Evolutionary conservation across 23 tunicate genomes (phyloP).

Genomic region (Ascidia mentula): DNA sequence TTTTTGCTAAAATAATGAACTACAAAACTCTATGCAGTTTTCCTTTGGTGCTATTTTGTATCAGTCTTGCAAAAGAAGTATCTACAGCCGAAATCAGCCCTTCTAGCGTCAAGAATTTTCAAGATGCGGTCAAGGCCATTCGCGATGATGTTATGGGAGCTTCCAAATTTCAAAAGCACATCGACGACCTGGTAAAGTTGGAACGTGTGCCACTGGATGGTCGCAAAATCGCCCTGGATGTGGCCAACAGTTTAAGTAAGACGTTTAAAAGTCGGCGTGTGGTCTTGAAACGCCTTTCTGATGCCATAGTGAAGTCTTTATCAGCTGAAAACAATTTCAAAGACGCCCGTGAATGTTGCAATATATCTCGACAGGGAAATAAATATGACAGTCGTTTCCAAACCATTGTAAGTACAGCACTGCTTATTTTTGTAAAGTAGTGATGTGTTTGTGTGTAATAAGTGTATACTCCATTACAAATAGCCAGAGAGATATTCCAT

Average conservation of each 20-base stretch:
- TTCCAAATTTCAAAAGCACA: slow-evolving; percentile 31
- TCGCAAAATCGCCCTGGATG: slow-evolving; percentile 12
- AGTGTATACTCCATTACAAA: no score
- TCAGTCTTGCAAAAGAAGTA: neutral
- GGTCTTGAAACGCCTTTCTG: slow-evolving; percentile 31
- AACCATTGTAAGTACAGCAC: slow-evolving; percentile 15
- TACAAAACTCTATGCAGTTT: neutral
- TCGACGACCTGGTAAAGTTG: slow-evolving; percentile 26
- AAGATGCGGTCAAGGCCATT: slow-evolving; percentile 10
- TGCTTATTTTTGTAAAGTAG: no score
- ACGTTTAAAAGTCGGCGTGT: slow-evolving; percentile 36
- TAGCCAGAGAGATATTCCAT: no score
- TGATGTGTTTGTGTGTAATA: no score
- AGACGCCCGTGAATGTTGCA: slow-evolving; percentile 37
- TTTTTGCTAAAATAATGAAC: neutral
- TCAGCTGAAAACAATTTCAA: slow-evolving; percentile 9
- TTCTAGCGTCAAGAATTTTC: neutral
- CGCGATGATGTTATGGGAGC: slow-evolving; percentile 51
- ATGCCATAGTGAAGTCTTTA: slow-evolving; percentile 17
- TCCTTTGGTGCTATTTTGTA: neutral
- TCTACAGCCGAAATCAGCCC: neutral
- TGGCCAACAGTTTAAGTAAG: slow-evolving; percentile 23
- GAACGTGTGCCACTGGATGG: slow-evolving; percentile 12
- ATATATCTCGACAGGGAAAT: neutral
- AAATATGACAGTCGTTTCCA: slow-evolving; percentile 23